Evolutionary conservation across 2,797 vertebrate genomes (phyloP).

Genomic region (Toxotes lorentzi): DNA sequence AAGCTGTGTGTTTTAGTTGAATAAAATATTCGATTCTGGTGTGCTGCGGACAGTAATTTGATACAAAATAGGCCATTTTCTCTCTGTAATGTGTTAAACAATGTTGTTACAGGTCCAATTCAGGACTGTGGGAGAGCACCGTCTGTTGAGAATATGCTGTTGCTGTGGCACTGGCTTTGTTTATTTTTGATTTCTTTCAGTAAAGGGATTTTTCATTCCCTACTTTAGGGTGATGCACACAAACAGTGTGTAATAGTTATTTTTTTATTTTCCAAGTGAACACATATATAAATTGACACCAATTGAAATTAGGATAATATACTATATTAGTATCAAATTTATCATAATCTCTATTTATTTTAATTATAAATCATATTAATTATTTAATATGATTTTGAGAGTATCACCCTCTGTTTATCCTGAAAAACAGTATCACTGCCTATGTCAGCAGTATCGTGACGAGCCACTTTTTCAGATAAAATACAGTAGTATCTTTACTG

Average conservation of each 20-base stretch:
- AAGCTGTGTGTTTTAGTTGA: slow-evolving; percentile 28
- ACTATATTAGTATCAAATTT: background rate
- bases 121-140: background rate
- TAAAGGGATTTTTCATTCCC: background rate
- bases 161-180: background rate
- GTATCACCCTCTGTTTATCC: background rate
- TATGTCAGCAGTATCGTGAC: background rate
- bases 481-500: background rate
- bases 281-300: background rate
- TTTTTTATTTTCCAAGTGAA: background rate
- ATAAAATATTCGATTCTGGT: slow-evolving; percentile 25
- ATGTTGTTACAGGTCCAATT: slow-evolving; percentile 34
- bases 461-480: background rate
- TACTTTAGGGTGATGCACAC: background rate
- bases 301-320: background rate
- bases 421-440: background rate
- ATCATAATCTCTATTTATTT: background rate
- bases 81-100: slow-evolving; percentile 39
- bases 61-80: slow-evolving; percentile 49
- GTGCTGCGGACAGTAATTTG: slow-evolving; percentile 12
- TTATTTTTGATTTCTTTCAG: slow-evolving; percentile 21
- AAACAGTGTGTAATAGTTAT: background rate
- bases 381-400: background rate
- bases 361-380: too few relatives aligned
- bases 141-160: slow-evolving; percentile 24